These are phyloP conservation scores for Nemapogon koenigi DNA, from an alignment of 2,888 invertebrate species.

Conservation along the genomic window DNA sequence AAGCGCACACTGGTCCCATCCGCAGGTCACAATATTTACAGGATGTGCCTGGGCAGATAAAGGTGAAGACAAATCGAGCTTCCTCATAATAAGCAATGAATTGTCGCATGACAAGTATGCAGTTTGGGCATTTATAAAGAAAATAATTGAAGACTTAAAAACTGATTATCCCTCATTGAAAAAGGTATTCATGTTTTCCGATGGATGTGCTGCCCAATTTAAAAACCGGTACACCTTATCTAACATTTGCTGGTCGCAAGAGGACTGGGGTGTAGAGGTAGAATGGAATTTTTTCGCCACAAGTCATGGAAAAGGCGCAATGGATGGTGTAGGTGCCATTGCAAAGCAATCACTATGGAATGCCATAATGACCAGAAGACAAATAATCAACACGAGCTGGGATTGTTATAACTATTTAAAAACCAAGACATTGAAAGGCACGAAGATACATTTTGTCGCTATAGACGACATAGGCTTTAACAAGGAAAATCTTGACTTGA, in stretches of 20 bases:
- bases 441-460: constrained; percentile 1
- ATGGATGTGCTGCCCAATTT: constrained; percentile 13
- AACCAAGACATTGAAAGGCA: constrained; percentile 4
- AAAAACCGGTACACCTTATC: constrained; percentile 12
- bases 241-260: constrained; percentile 8
- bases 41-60: constrained; percentile 10
- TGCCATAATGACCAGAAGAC: constrained; percentile 9
- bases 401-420: constrained; percentile 9
- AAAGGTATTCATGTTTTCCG: constrained; percentile 10
- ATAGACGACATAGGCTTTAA: no score
- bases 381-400: constrained; percentile 3
- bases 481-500: no score
- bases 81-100: constrained; percentile 11
- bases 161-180: constrained; percentile 4
- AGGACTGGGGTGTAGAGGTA: constrained; percentile 12
- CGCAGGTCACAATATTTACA: constrained; percentile 11
- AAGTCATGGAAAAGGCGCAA: constrained; percentile 14
- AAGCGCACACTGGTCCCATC: constrained; percentile 12
- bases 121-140: constrained; percentile 9
- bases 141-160: constrained; percentile 11
- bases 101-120: constrained; percentile 9
- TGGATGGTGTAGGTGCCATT: constrained; percentile 12
- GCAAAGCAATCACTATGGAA: constrained; percentile 10
- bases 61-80: not conserved
- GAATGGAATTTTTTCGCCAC: constrained; percentile 13